These are phyloP conservation scores for Masticophis lateralis DNA, from an alignment of 2,797 vertebrate species.

Conservation along the genomic window DNA sequence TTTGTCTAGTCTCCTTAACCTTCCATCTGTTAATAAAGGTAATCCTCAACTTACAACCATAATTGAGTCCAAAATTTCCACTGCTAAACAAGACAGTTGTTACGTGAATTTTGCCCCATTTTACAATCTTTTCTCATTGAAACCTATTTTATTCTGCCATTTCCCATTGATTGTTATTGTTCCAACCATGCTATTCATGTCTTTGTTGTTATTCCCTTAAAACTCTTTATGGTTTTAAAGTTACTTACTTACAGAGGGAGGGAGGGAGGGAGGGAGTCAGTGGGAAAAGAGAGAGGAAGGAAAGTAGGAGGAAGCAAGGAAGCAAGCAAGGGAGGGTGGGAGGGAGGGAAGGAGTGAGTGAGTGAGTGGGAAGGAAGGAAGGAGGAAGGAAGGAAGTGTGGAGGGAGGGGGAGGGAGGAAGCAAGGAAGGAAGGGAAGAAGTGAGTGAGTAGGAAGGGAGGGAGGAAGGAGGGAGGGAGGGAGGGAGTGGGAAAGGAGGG, in stretches of 20 bases:
- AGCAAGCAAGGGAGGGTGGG: too few species aligned
- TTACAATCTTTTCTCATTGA: not conserved
- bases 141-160: not conserved
- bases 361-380: too few species aligned
- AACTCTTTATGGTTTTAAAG: not conserved
- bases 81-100: not conserved
- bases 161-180: not conserved
- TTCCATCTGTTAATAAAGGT: not conserved
- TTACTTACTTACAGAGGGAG: not conserved
- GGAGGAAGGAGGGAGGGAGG: too few species aligned
- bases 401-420: too few species aligned
- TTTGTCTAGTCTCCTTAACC: not conserved
- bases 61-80: not conserved
- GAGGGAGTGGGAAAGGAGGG: too few species aligned
- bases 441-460: too few species aligned
- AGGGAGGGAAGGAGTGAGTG: too few species aligned
- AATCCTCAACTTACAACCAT: not conserved
- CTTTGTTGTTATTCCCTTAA: not conserved
- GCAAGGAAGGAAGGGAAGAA: too few species aligned
- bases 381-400: too few species aligned
- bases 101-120: not conserved
- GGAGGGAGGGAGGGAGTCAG: too few species aligned
- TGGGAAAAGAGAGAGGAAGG: too few species aligned
- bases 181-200: not conserved
- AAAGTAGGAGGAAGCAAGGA: too few species aligned